phyloP scores from a whole-genome alignment of 2,113 vertebrate genomes.

The Tupaia tana region DNA sequence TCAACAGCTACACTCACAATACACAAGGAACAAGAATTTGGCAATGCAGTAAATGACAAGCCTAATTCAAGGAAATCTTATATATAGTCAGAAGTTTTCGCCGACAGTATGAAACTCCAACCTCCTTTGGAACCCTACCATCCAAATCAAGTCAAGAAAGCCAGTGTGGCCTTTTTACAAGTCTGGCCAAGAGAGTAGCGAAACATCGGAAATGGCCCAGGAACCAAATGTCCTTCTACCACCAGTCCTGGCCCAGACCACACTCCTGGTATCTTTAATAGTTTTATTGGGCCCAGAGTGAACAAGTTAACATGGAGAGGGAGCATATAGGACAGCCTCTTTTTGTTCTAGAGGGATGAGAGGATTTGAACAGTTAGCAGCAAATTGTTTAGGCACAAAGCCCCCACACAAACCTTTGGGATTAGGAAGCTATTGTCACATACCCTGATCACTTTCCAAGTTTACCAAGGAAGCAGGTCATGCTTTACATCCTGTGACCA shows the following conservation, averaged over 20 bases:
- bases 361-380: background rate
- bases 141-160: constrained; percentile 21
- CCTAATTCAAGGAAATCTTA: constrained; percentile 46
- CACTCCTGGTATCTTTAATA: background rate
- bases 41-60: constrained; percentile 22
- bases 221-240: constrained; percentile 15
- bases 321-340: background rate
- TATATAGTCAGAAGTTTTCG: constrained; percentile 34
- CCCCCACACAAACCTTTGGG: background rate
- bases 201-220: background rate
- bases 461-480: background rate
- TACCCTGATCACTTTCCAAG: background rate
- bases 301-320: constrained; percentile 23
- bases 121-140: constrained; percentile 22
- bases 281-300: background rate
- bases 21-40: constrained; percentile 10
- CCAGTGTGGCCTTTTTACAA: background rate
- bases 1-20: background rate
- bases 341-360: background rate
- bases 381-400: background rate
- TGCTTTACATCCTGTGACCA: background rate
- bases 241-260: background rate
- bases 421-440: background rate
- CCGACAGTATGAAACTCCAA: background rate
- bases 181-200: background rate